Evolutionary conservation across 2,797 vertebrate genomes (phyloP).

Genomic region (Phyllotis vaccarum): DNA sequence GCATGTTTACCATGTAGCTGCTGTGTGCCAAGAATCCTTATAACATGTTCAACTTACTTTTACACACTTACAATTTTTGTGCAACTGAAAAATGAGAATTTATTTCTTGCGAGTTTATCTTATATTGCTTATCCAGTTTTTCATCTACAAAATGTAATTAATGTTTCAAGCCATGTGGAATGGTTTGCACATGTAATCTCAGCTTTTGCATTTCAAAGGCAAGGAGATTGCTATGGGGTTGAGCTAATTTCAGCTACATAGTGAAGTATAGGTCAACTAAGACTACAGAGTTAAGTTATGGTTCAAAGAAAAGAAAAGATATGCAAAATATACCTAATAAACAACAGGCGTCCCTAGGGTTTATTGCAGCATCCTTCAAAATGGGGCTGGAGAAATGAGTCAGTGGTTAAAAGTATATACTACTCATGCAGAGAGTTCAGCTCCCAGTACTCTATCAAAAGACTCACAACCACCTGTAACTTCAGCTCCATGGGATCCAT

Average conservation of each 20-base stretch:
- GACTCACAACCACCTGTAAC: not conserved
- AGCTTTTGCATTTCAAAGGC: not conserved
- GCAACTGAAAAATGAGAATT: slow-evolving; percentile 62
- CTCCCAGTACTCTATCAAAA: not conserved
- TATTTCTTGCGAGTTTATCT: slow-evolving; percentile 34
- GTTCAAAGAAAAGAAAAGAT: not conserved
- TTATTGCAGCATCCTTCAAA: not conserved
- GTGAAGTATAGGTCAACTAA: not conserved
- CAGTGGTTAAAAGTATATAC: not conserved
- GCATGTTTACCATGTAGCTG: too few relatives aligned
- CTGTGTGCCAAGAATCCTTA: too few relatives aligned
- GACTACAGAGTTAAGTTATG: not conserved
- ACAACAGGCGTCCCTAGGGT: not conserved
- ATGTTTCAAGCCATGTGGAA: not conserved
- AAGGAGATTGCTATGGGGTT: not conserved
- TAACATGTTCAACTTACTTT: slow-evolving; percentile 59
- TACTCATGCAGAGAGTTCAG: not conserved
- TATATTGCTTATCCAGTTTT: slow-evolving; percentile 43
- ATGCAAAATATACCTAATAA: not conserved
- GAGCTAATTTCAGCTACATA: not conserved
- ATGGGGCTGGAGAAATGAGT: not conserved
- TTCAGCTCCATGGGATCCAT: not conserved
- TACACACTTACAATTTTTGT: slow-evolving; percentile 59
- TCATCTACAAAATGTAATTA: slow-evolving; percentile 25
- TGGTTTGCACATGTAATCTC: not conserved